Evolutionary conservation across 2,888 invertebrate species (phyloP).

Genomic region (Erebia ligea): DNA sequence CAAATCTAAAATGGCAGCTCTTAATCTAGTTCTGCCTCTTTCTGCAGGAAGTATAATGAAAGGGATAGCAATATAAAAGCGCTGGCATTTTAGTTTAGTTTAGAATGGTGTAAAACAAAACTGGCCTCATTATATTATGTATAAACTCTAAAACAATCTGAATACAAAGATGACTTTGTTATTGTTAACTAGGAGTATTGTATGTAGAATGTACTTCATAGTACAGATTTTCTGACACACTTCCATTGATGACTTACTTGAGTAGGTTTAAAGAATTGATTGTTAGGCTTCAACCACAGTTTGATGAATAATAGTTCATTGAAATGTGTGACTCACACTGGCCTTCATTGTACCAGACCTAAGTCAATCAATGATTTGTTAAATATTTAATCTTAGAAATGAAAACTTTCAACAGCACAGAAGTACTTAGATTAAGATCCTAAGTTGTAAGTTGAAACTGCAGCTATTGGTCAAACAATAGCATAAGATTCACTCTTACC

Average conservation of each 20-base stretch:
- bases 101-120: no score
- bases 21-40: no score
- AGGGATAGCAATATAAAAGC: no score
- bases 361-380: not conserved
- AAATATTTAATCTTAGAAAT: not conserved
- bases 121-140: no score
- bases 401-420: not conserved
- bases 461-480: not conserved
- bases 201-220: not conserved
- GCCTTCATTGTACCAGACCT: not conserved
- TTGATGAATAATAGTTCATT: slow-evolving; percentile 9
- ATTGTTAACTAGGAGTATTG: no score
- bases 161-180: no score
- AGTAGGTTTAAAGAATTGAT: not conserved
- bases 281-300: not conserved
- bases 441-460: not conserved
- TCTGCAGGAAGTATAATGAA: no score
- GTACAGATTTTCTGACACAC: not conserved
- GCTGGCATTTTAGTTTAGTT: no score
- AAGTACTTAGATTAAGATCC: not conserved
- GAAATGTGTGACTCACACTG: slow-evolving; percentile 11
- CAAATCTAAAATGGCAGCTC: no score
- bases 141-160: no score
- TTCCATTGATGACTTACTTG: not conserved
- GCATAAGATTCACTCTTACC: not conserved